A percentile compares a stretch with the other conserved stretches of the same genome.
These are phyloP conservation scores for Lottia gigantea DNA, from an alignment of 2,888 invertebrate species.

Conservation along the genomic window DNA sequence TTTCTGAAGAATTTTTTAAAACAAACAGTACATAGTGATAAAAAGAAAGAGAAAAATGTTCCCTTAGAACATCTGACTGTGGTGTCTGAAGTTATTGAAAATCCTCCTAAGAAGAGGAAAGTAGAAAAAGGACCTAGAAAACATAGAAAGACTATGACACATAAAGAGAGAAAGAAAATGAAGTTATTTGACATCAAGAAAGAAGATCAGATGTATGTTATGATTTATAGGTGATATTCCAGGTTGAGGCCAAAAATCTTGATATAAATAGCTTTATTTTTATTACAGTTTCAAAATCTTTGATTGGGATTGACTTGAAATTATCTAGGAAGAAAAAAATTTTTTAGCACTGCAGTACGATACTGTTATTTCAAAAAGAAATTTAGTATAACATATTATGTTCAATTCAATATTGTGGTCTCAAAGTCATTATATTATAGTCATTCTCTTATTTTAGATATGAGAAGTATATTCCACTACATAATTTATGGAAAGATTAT, in stretches of 20 bases:
- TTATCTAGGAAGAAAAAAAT: too few relatives aligned
- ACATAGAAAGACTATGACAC: slow-evolving; percentile 36
- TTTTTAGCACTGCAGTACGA: too few relatives aligned
- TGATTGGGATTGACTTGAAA: too few relatives aligned
- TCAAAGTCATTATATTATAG: too few relatives aligned
- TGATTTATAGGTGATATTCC: too few relatives aligned
- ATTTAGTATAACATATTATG: too few relatives aligned
- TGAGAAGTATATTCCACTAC: slow-evolving; percentile 54
- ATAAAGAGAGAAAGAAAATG: slow-evolving; percentile 39
- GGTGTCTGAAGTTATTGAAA: background rate
- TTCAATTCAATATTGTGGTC: too few relatives aligned
- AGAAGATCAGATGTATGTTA: slow-evolving; percentile 39
- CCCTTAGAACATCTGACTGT: slow-evolving; percentile 2
- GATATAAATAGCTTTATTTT: too few relatives aligned
- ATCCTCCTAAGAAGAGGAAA: background rate
- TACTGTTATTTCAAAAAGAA: too few relatives aligned
- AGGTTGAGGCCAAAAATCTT: too few relatives aligned
- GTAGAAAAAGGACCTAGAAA: slow-evolving; percentile 12
- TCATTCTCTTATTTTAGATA: slow-evolving; percentile 43
- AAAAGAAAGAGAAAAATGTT: slow-evolving; percentile 27
- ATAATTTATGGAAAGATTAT: slow-evolving; percentile 61
- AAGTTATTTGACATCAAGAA: slow-evolving; percentile 44
- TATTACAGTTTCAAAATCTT: too few relatives aligned
- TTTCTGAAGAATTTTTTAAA: slow-evolving; percentile 38
- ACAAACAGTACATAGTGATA: slow-evolving; percentile 21